Percentiles rank a stretch among this genome's conserved stretches.
Evolutionary conservation across 2,888 invertebrate genomes (phyloP).

Genomic region (Drosophila emarginata): DNA sequence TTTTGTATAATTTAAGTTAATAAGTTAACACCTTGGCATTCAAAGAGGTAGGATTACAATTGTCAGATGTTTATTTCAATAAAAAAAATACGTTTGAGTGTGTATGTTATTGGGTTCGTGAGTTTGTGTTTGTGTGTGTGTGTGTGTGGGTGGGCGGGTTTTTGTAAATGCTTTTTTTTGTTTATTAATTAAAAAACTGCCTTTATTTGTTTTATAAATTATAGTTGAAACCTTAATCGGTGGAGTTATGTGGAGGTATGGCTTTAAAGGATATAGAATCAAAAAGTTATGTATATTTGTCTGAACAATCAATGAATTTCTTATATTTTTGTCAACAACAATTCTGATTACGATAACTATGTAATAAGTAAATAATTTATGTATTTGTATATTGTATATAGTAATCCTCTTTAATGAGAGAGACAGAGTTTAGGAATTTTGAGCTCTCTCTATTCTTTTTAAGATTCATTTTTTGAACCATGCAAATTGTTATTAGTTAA

Average conservation of each 20-base stretch:
- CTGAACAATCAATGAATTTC: conserved; percentile 3
- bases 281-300: conserved; percentile 9
- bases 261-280: neutral
- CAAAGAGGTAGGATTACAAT: conserved; percentile 71
- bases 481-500: neutral
- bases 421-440: neutral
- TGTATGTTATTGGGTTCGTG: neutral
- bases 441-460: neutral
- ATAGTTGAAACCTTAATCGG: conserved; percentile 48
- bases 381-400: neutral
- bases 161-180: neutral
- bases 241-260: conserved; percentile 29
- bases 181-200: neutral
- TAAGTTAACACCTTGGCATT: conserved; percentile 68
- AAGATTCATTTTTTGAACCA: neutral
- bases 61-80: conserved; percentile 63
- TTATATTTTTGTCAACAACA: conserved; percentile 2
- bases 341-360: conserved; percentile 16
- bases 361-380: conserved; percentile 3
- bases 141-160: neutral
- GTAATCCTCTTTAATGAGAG: neutral
- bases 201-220: conserved; percentile 24
- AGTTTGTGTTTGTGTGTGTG: neutral
- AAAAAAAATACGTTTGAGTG: neutral
- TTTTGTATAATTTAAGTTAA: conserved; percentile 44